Evolutionary conservation across 2,113 vertebrate genomes (phyloP), one percentile per base, ranked within the genome.

Genomic region (Bagarius yarrelli): DNA sequence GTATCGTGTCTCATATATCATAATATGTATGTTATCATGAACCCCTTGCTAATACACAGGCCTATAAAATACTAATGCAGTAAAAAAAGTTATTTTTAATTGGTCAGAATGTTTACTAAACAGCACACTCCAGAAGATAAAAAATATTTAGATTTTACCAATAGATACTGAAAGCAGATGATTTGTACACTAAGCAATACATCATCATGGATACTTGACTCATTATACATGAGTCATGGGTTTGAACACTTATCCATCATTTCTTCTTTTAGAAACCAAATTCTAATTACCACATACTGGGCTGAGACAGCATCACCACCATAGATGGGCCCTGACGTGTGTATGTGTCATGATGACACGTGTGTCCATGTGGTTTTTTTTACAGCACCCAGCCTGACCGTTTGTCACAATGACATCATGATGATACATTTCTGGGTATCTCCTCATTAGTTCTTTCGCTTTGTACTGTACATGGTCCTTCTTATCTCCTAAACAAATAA

Each of bases 271-370:
- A 56, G n/a, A 81, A 53, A 56, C 71, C 71, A 56, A 60, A 63
- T 36, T 77, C 40, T 25, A 19, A 77, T 76, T 23, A 77, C 34
- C n/a, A 25, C 73, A 82, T 60, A 44, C n/a, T 60, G 73, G 23
- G 34, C 50, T 27, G 47, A 63, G 52, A 69, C 30, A 67, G 23
- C 61, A 44, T 66, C 61, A 76, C 60, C 63, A 76, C 61, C 69
- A 53, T 27, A 27, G 8, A 73, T 81, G 73, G 14, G 64, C 40
- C 40, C 55, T 76, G 63, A 78, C 27, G 63, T 81, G 25, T 27
- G 27, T 74, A 27, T 76, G 52, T 81, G 80, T 82, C 78, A 71
- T 71, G 64, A 71, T 71, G 55, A 60, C 44, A 44, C 40, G n/a
- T 81, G 61, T 67, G 13, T 47, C 34, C 56, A 21, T 75, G 47